Evolutionary conservation across 2,888 invertebrate species (phyloP).

Genomic region (Celastrina argiolus): DNA sequence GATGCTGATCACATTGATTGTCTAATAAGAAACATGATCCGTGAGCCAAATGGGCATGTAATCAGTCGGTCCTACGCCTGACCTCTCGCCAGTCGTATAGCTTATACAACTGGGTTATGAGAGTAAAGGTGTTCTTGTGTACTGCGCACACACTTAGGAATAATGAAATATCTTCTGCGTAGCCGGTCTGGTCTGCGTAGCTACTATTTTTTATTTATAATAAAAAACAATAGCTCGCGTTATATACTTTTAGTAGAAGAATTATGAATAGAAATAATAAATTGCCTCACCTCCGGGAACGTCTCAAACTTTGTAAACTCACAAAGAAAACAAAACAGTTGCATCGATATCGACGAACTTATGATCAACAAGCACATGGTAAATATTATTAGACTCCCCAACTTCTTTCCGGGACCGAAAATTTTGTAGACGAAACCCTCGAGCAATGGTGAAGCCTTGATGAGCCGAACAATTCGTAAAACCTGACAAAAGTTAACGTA

Average conservation of each 20-base stretch:
- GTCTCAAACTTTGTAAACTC: conserved; percentile 98
- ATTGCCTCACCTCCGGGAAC: conserved; percentile 88
- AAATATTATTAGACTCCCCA: conserved; percentile 99
- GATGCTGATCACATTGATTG: too few relatives aligned
- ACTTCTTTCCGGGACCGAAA: conserved; percentile 96
- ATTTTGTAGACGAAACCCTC: conserved; percentile 99
- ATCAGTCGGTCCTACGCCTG: too few relatives aligned
- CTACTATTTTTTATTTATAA: too few relatives aligned
- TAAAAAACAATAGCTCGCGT: too few relatives aligned
- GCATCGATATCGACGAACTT: conserved; percentile 99
- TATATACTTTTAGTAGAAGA: neutral
- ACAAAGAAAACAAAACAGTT: conserved; percentile 96
- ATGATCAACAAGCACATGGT: conserved; percentile 99
- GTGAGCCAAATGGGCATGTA: too few relatives aligned
- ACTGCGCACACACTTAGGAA: too few relatives aligned
- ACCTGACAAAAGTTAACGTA: conserved; percentile 79
- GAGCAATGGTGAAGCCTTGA: conserved; percentile 98
- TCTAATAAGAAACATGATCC: too few relatives aligned
- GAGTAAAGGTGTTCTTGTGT: too few relatives aligned
- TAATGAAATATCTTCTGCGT: too few relatives aligned
- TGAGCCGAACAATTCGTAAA: conserved; percentile 93
- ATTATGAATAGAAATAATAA: conserved; percentile 35
- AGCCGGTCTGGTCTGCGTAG: too few relatives aligned
- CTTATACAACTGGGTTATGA: too few relatives aligned
- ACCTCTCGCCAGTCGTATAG: too few relatives aligned